Evolutionary conservation across 1,140 invertebrate genomes (phyloP).

Genomic region (Ceratosolen fusciceps): DNA sequence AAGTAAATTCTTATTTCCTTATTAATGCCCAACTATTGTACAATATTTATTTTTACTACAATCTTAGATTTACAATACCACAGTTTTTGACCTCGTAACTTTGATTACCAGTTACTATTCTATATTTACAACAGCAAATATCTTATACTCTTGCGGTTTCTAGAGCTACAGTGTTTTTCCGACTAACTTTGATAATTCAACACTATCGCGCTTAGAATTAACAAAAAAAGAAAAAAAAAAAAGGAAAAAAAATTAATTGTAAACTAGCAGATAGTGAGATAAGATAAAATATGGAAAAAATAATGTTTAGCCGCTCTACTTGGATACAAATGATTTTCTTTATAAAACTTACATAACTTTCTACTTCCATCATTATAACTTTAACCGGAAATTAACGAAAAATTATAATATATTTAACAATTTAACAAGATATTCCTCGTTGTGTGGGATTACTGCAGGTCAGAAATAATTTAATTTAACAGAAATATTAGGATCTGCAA

Average conservation of each 20-base stretch:
- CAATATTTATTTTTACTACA: not conserved
- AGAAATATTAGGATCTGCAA: too few relatives aligned
- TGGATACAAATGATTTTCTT: not conserved
- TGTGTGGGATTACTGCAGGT: too few relatives aligned
- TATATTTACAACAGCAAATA: not conserved
- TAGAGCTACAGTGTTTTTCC: constrained; percentile 7
- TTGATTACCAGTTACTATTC: not conserved
- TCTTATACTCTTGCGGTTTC: not conserved
- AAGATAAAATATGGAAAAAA: constrained; percentile 6
- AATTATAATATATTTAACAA: too few relatives aligned
- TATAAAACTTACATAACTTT: not conserved
- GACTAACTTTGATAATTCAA: not conserved
- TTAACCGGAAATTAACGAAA: too few relatives aligned
- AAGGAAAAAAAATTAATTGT: constrained; percentile 4
- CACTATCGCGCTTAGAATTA: not conserved
- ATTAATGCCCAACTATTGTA: not conserved
- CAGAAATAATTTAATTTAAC: too few relatives aligned
- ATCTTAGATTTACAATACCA: not conserved
- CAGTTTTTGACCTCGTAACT: not conserved
- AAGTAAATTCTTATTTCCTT: not conserved
- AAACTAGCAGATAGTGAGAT: not conserved
- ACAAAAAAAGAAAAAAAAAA: not conserved
- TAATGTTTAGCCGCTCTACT: not conserved
- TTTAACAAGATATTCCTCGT: too few relatives aligned
- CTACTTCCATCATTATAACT: too few relatives aligned